Base-by-base conservation (phyloP, 1,140 invertebrate species). In the Apolygus lucorum region DNA sequence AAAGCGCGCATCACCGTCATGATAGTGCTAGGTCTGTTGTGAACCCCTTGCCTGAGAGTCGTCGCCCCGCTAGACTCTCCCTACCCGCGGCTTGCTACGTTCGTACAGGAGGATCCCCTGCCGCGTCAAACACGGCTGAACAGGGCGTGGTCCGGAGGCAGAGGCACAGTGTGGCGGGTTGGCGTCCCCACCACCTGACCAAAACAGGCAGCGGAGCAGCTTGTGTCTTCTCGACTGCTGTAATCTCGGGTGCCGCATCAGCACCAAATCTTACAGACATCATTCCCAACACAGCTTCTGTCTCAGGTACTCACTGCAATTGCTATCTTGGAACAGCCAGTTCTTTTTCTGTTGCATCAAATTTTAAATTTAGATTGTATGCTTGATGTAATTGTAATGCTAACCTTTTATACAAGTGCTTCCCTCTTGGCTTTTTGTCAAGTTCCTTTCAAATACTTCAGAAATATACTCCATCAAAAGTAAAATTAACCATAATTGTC, bases 211-310 rank as follows among this genome's bases (percentile, higher is more conserved):
- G 84, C 89, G 92, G 85, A 83, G 90, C 83, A 88, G 88, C 76
- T 87, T 90, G 88, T 74, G 85, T 96, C 68, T 95, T 96, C 84
- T 92, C 90, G 76, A 96, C 93, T 28, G 93, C 93, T 29, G 92
- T 96, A 74, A 96, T 96, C 78, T 93, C 90, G 76, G 93, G 93
- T 28, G 93, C 91, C 72, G 91, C 90, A 67, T 93, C 90, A 73
- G 92, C 92, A 28, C 92, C 93, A 28, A 93, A 95, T 79, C 84
- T 95, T 34, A 86, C 91, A 74, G 89, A 93, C 78, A 90, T 92
- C 85, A 88, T 93, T 73, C 86, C 90, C 14, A 83, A 82, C 68
- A 82, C 87, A 24, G 84, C 87, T 1, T 85, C 87, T 69, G 85
- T 83, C 27, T 87, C 90, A 76, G 88, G 90, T 91, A 63, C 22